Percentiles rank a stretch among this genome's conserved stretches.
Conservation (phyloP, 1,140 invertebrate species). For the Lysiphlebus fabarum region DNA sequence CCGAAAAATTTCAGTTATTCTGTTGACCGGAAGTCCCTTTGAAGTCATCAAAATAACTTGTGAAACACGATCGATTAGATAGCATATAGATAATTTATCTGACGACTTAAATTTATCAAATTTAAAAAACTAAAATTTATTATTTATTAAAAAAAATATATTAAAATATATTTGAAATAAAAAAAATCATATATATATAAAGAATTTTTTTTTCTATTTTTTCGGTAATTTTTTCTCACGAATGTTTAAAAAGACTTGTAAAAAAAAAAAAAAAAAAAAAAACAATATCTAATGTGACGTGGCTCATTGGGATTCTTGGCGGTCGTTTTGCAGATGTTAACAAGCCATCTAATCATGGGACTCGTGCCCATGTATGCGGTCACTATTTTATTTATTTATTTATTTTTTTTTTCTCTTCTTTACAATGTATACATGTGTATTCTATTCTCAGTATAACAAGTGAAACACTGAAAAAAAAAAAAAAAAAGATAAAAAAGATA, state of each 20-base stretch:
- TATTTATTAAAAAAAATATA: not conserved
- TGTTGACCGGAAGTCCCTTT: constrained; percentile 13
- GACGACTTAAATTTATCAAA: constrained; percentile 4
- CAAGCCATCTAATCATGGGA: constrained; percentile 49
- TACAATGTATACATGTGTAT: no score
- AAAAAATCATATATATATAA: constrained; percentile 16
- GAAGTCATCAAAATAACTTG: constrained; percentile 9
- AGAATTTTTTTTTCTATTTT: constrained; percentile 13
- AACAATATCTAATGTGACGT: constrained; percentile 43
- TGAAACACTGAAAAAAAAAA: no score
- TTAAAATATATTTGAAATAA: not conserved
- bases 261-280: no score
- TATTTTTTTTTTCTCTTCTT: no score
- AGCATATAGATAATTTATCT: constrained; percentile 17
- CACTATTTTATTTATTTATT: constrained; percentile 17
- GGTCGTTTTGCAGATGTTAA: constrained; percentile 54
- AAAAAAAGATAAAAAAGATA: no score
- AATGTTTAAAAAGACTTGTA: no score
- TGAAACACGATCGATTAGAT: constrained; percentile 21
- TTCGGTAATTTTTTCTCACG: not conserved
- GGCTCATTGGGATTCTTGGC: constrained; percentile 49
- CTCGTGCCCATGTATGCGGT: constrained; percentile 46
- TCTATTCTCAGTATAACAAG: no score
- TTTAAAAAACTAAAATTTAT: constrained; percentile 3
- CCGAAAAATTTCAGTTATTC: no score